These are phyloP conservation scores for Rhimphoctona megacephalus DNA, from an alignment of 2,888 invertebrate genomes.

Conservation along the genomic window DNA sequence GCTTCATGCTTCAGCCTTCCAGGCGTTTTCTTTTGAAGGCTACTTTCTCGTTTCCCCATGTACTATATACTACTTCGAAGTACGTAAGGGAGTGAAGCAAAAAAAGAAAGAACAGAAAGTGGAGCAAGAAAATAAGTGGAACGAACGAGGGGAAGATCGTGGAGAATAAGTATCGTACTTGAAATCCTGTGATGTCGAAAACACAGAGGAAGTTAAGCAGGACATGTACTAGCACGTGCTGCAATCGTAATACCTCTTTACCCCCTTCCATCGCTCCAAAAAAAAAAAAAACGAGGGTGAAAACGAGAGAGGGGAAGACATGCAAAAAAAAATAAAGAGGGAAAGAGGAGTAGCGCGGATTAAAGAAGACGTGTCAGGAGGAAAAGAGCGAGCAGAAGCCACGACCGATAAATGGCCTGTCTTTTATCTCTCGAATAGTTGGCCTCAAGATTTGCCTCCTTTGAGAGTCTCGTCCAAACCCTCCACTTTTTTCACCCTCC, in stretches of 20 bases:
- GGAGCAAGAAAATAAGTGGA: conserved; percentile 19
- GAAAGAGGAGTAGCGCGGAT: conserved; percentile 42
- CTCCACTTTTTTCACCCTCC: conserved; percentile 3
- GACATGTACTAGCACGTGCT: conserved; percentile 40
- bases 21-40: conserved; percentile 17
- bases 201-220: conserved; percentile 20
- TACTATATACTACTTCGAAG: not conserved
- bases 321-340: not conserved
- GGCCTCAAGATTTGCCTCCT: conserved; percentile 21
- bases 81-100: not conserved
- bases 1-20: conserved; percentile 1
- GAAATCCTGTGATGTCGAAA: conserved; percentile 25
- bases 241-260: conserved; percentile 33
- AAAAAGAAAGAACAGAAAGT: conserved; percentile 8
- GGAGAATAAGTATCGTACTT: conserved; percentile 29
- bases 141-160: conserved; percentile 4
- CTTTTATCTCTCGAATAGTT: conserved; percentile 62
- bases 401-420: conserved; percentile 61
- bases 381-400: conserved; percentile 51
- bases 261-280: not conserved
- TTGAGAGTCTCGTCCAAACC: conserved; percentile 11
- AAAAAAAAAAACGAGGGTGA: conserved; percentile 12
- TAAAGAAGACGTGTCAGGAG: conserved; percentile 61
- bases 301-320: conserved; percentile 3
- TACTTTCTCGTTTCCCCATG: conserved; percentile 12